Base-by-base conservation (phyloP, 2,113 vertebrate species). In the Elaphurus davidianus region DNA sequence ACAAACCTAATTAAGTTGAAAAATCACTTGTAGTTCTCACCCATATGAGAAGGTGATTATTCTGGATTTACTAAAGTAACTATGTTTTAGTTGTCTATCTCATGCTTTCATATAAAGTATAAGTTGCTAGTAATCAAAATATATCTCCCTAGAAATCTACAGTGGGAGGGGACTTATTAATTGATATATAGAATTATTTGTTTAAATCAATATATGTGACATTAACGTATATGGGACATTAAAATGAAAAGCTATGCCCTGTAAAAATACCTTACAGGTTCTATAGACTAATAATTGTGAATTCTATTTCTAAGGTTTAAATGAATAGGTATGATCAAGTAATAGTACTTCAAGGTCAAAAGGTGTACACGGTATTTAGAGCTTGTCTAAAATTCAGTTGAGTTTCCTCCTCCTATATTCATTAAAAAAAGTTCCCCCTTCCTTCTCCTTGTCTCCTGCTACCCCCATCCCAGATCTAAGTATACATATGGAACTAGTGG, bases 381-480 rank as follows among this genome's bases (percentile, higher is more conserved):
- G 13, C 16, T 78, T 79, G 5, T 74, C 19, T 71, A 93, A 94
- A 95, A 94, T 94, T 97, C 28, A 94, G 54, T 52, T 92, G 55
- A 81, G 47, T 90, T 60, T 43, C 17, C 8, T 40, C 30, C 6
- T 74, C 1, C 40, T 92, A 6, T 92, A 50, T 78, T 74, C 19
- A 50, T 79, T 15, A 45, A 52, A 74, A 52, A 25, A 62, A 71
- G 60, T 85, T 15, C 25, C 62, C 83, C 17, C n/a, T 17, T 85
- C 5, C n/a, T 43, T 40, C 28, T 90, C 10, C 23, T 27, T 71
- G 14, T 6, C 40, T 87, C 27, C 1, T 43, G 1, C 1, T 1
- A 74, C 21, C 1, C 7, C 28, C 33, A 50, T 55, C 23, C 71
- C 23, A 83, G 27, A 86, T 40, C 33, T 45, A 54, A 2, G 33